phyloP scores from a whole-genome alignment of 2,797 vertebrate species.

The Enteromius anoplus region DNA sequence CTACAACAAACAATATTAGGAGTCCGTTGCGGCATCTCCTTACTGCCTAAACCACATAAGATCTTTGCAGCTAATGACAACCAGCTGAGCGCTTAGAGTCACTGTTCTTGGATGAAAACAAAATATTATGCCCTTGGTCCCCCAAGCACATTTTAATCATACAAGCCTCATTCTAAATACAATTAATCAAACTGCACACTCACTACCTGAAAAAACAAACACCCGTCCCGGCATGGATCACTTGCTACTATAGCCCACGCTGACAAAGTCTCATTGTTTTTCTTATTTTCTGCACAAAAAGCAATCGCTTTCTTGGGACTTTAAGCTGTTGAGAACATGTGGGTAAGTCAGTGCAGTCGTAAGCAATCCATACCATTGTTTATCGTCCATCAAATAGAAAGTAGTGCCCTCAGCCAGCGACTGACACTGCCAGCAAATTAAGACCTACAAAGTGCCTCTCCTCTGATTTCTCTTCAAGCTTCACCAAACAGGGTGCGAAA shows the following conservation, averaged over 20 bases:
- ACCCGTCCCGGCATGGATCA: not conserved
- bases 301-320: not conserved
- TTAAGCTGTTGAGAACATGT: not conserved
- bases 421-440: conserved; percentile 69
- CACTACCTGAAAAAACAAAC: conserved; percentile 53
- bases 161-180: conserved; percentile 48
- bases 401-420: conserved; percentile 59
- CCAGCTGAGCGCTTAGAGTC: conserved; percentile 44
- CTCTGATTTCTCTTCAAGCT: conserved; percentile 57
- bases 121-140: conserved; percentile 9
- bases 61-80: conserved; percentile 31
- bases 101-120: conserved; percentile 32
- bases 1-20: conserved; percentile 37
- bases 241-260: not conserved
- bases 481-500: conserved; percentile 58
- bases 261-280: conserved; percentile 7
- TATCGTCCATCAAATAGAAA: conserved; percentile 57
- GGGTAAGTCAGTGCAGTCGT: conserved; percentile 48
- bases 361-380: conserved; percentile 65
- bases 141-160: conserved; percentile 45
- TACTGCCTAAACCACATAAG: conserved; percentile 33
- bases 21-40: conserved; percentile 28
- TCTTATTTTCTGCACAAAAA: conserved; percentile 19
- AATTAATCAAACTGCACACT: conserved; percentile 50
- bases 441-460: conserved; percentile 63